These are phyloP conservation scores for Gymnocypris eckloni DNA, from an alignment of 2,797 vertebrate genomes.

Conservation along the genomic window DNA sequence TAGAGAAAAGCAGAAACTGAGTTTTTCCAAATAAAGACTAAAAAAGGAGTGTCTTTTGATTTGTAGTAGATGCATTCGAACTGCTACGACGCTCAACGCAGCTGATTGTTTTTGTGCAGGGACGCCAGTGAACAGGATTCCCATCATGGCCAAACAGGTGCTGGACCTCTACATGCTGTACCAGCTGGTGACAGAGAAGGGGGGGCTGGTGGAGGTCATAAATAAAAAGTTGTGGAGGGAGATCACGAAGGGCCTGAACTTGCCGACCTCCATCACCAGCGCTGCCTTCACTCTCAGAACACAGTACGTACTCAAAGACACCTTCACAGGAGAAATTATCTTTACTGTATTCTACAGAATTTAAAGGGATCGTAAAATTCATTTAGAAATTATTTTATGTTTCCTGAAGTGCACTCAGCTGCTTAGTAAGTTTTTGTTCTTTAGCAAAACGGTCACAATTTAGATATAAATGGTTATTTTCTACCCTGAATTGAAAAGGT, in stretches of 20 bases:
- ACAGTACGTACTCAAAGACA: conserved; percentile 82
- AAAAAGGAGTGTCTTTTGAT: too few species aligned
- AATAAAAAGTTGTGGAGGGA: conserved; percentile 99
- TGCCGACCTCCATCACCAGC: conserved; percentile 98
- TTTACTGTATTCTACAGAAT: too few species aligned
- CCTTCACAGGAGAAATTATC: neutral
- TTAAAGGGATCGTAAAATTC: too few species aligned
- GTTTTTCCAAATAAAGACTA: neutral
- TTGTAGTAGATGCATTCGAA: neutral
- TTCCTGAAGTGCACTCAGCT: neutral
- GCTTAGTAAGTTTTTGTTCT: too few species aligned
- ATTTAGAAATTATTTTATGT: neutral
- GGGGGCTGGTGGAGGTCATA: conserved; percentile 96
- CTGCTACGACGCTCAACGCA: too few species aligned
- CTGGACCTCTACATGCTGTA: conserved; percentile 97
- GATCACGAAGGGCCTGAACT: conserved; percentile 96
- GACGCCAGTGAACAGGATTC: conserved; percentile 96
- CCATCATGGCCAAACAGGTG: conserved; percentile 99
- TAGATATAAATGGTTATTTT: too few species aligned
- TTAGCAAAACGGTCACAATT: too few species aligned
- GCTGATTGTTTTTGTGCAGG: conserved; percentile 73
- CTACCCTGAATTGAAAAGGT: too few species aligned
- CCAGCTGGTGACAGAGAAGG: conserved; percentile 95
- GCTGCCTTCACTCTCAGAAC: conserved; percentile 97
- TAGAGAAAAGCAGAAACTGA: too few species aligned